These are phyloP conservation scores for Boulengeromyrus knoepffleri DNA, from an alignment of 2,113 vertebrate species.

Conservation along the genomic window DNA sequence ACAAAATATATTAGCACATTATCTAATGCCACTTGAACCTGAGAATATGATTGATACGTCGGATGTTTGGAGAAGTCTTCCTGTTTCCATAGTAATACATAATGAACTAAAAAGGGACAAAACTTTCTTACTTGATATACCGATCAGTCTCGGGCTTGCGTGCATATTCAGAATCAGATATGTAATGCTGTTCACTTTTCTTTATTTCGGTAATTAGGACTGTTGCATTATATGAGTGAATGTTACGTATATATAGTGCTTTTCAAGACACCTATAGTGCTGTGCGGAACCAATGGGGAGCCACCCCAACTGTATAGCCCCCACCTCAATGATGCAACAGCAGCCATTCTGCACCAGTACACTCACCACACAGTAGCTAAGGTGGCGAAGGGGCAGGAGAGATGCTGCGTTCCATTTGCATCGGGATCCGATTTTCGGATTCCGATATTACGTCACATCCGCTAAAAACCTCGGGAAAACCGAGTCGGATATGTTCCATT, in stretches of 20 bases:
- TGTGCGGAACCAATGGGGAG: neutral
- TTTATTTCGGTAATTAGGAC: neutral
- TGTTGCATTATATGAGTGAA: neutral
- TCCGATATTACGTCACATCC: too few species aligned
- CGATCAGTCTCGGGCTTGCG: neutral
- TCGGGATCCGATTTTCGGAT: too few species aligned
- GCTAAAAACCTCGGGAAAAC: too few species aligned
- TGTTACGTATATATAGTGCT: neutral
- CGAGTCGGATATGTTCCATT: too few species aligned
- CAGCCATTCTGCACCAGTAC: neutral
- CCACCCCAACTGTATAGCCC: neutral
- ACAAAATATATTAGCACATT: neutral
- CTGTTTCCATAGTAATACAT: conserved; percentile 14
- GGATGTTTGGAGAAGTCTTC: neutral
- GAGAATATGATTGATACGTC: neutral
- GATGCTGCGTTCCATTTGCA: too few species aligned
- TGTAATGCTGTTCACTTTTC: neutral
- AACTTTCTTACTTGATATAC: neutral
- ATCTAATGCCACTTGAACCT: neutral
- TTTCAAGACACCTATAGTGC: neutral
- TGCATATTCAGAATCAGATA: neutral
- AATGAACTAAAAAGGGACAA: neutral
- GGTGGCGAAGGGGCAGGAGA: neutral
- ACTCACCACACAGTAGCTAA: neutral
- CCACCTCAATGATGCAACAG: neutral